Conservation (phyloP, 2,113 vertebrate species). For the Pseudopipra pipra region DNA sequence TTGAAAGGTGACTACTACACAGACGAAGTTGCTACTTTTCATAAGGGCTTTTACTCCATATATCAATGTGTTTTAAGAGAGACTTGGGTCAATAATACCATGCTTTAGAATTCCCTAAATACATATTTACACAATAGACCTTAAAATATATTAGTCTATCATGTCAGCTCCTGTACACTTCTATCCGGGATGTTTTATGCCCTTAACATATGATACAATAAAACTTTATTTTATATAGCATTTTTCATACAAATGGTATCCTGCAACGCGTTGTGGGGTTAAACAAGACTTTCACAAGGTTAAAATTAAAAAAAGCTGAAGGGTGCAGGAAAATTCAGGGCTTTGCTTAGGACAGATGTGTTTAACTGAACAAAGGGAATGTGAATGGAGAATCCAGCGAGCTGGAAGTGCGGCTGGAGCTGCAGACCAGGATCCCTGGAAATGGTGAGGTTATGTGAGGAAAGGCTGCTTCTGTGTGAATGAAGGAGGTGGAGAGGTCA, state of each 20-base stretch:
- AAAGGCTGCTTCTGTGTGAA: not conserved
- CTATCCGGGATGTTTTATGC: conserved; percentile 63
- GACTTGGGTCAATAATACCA: conserved; percentile 70
- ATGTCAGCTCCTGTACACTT: conserved; percentile 58
- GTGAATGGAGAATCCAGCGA: not conserved
- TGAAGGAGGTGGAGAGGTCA: conserved; percentile 2
- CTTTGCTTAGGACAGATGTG: not conserved
- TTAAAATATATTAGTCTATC: conserved; percentile 74
- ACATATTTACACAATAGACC: conserved; percentile 73
- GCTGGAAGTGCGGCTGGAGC: not conserved
- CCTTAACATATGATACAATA: conserved; percentile 72
- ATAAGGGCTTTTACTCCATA: conserved; percentile 65
- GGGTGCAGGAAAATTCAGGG: not conserved
- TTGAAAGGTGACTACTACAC: conserved; percentile 65
- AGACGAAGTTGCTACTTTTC: conserved; percentile 69
- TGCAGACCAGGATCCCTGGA: not conserved
- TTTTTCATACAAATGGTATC: conserved; percentile 46
- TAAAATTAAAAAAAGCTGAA: conserved; percentile 20
- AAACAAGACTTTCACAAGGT: conserved; percentile 24
- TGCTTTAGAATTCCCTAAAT: conserved; percentile 77
- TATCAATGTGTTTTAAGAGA: conserved; percentile 73
- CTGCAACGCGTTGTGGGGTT: not conserved
- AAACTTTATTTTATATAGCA: conserved; percentile 57
- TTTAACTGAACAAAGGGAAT: not conserved
- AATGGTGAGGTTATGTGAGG: not conserved